Base-by-base conservation (phyloP, 1,140 invertebrate species). In the Euura lappo region DNA sequence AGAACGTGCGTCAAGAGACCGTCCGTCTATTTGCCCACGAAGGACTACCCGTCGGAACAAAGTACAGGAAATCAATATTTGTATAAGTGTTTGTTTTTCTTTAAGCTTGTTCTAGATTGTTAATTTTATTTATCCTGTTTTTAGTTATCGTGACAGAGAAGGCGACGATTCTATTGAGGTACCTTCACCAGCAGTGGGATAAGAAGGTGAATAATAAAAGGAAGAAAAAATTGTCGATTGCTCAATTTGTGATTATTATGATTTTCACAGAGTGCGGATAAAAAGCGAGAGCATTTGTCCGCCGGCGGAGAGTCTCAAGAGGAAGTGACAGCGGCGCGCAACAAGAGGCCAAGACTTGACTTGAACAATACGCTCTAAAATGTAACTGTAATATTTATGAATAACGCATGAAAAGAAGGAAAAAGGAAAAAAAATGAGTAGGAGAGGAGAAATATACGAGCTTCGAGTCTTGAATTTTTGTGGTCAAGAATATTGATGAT, bases 71-170 rank as follows among this genome's bases (percentile, higher is more conserved):
- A 78, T 66, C 67, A 42, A 6, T 71, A 42, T 45, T 47, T 69
- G 28, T 28, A 28, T 28, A 28, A 5, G 60, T 42, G 11, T n/a
- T n/a, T n/a, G n/a, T n/a, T n/a, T n/a, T n/a, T n/a, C n/a, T n/a
- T n/a, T 67, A 70, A 73, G 11, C 70, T 64, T 72, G 72, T 51
- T 65, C 65, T 44, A 47, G n/a, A 72, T 69, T 65, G 13, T 51
- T 72, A 13, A 70, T 69, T 71, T 42, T 74, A 68, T 75, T 71
- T 80, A 28, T 82, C 85, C 83, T 80, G 77, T 80, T 92, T 94
- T 75, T 88, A 95, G 94, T 97, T 80, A 98, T 98, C 85, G 96
- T 97, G 44, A 97, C 96, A 83, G 96, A 98, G 86, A 97, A 97
- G 88, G 95, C 96, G 67, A 97, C 96, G 82, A 97, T 98, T 77